Conservation (phyloP, 2,888 invertebrate species). For the Chloromyia formosa region DNA sequence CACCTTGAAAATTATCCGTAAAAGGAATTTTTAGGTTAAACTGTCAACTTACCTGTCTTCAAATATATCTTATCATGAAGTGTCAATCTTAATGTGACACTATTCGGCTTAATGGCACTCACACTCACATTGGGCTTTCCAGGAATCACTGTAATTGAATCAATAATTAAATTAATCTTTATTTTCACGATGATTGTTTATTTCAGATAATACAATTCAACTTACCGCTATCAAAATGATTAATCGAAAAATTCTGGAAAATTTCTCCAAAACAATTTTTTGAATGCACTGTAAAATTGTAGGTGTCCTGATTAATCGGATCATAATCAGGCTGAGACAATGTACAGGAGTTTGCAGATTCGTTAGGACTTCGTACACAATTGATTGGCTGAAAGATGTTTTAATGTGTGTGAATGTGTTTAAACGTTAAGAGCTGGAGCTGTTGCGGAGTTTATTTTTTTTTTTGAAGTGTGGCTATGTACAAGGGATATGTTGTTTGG, state of each 20-base stretch:
- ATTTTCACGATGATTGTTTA: too few species aligned
- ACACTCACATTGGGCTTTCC: slow-evolving; percentile 26
- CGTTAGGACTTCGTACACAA: not conserved
- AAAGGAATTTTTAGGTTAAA: too few species aligned
- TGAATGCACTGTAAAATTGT: slow-evolving; percentile 31
- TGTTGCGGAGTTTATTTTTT: too few species aligned
- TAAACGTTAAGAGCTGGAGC: not conserved
- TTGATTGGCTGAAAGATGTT: slow-evolving; percentile 18
- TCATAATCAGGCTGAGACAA: slow-evolving; percentile 10
- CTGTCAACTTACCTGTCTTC: slow-evolving; percentile 18
- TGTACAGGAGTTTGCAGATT: not conserved
- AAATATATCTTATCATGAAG: slow-evolving; percentile 9
- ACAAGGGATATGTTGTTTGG: too few species aligned
- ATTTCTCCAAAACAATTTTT: slow-evolving; percentile 24
- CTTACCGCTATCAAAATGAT: slow-evolving; percentile 39
- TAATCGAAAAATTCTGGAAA: slow-evolving; percentile 24
- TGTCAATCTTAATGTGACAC: slow-evolving; percentile 1
- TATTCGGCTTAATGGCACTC: not conserved
- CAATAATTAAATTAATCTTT: too few species aligned
- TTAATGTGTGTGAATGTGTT: not conserved
- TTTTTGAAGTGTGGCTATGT: too few species aligned
- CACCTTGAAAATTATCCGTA: too few species aligned
- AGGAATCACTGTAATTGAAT: slow-evolving; percentile 23
- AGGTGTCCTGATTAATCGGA: not conserved
- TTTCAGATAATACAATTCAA: not conserved